Base-by-base conservation (phyloP, 2,797 vertebrate species). In the Acestrorhynchus altus region DNA sequence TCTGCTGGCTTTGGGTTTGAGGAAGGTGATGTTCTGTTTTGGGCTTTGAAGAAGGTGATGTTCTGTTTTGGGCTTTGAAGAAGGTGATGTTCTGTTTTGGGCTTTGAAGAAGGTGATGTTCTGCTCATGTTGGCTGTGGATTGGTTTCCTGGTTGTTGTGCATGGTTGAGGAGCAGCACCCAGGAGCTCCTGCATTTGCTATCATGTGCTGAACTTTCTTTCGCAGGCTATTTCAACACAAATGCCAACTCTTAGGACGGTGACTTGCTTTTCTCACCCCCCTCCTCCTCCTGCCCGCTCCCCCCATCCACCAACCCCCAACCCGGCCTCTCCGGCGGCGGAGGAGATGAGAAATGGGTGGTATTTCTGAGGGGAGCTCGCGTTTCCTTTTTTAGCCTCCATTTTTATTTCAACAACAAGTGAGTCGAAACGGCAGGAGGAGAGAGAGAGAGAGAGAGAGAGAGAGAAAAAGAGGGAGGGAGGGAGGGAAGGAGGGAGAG, bases 331-430 rank as follows among this genome's bases (percentile, higher is more conserved):
- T 83, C 69, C 57, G 26, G 26, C 70, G 64, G 88, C 89, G 90
- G 89, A 86, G 88, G 89, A 87, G 82, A 82, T 85, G 85, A 92
- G 89, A 92, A 91, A 91, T 92, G 91, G 90, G 86, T 90, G 92
- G 91, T 89, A 89, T 93, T 91, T 91, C 87, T 83, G 86, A 91
- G 85, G 86, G 89, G 91, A 91, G 91, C 90, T 90, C 90, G 87
- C 89, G 89, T 92, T 93, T 93, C 92, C 91, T 88, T 92, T 92
- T 93, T 92, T 92, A 94, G 91, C 89, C 90, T 91, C 91, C 89
- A 91, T 93, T 92, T 90, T 89, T 91, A 89, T 90, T 91, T 87
- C 84, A 83, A 83, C 83, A 85, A 84, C 84, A 86, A 89, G 86
- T 88, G 84, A 90, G 80, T 78, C 80, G 83, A 83, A 84, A 83